Evolutionary conservation across 2,113 vertebrate species (phyloP), one percentile per base, ranked within the genome.

Genomic region (Saguinus imperator): DNA sequence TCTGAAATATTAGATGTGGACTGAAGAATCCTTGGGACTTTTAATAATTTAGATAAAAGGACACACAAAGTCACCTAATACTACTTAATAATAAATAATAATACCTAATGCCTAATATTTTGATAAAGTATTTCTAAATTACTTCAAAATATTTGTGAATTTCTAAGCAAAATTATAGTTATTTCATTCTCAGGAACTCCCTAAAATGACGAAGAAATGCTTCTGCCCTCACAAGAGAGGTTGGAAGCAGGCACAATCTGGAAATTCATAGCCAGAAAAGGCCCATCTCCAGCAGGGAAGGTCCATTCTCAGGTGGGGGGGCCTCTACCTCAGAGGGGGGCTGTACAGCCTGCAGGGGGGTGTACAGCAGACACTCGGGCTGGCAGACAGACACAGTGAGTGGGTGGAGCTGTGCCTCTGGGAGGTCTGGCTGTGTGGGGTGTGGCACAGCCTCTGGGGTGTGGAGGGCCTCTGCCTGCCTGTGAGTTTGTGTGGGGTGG

Each of bases 241-340:
- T 27, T 32, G 57, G 81, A n/a, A 85, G 17, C 55, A 58, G 84
- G 21, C 0, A 0, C 5, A 5, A 5, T 2, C n/a, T 43, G 57
- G 81, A 57, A 18, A 64, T 80, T 55, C 48, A 23, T 2, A 64
- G 29, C 68, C 25, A 5, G 80, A 5, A 70, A 45, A 66, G 20
- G 37, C 14, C 1, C 0, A 0, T 58, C 43, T 27, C 50, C 14
- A 32, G 37, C 10, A 57, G 58, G 52, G 68, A 6, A 0, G 1
- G 37, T 3, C 6, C 4, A 37, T 35, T 72, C 37, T 52, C 48
- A 18, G 58, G 40, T 6, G 25, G 50, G 4, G 29, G n/a, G n/a
- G 27, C 29, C 32, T 84, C 21, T 32, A 16, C 14, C 20, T 40
- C 37, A 40, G 37, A 40, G 37, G 3, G 37, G 37, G 37, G 37